A percentile compares a stretch with the other conserved stretches of the same genome.
phyloP scores from a whole-genome alignment of 2,888 invertebrate genomes.

The Tetranychus truncatus region DNA sequence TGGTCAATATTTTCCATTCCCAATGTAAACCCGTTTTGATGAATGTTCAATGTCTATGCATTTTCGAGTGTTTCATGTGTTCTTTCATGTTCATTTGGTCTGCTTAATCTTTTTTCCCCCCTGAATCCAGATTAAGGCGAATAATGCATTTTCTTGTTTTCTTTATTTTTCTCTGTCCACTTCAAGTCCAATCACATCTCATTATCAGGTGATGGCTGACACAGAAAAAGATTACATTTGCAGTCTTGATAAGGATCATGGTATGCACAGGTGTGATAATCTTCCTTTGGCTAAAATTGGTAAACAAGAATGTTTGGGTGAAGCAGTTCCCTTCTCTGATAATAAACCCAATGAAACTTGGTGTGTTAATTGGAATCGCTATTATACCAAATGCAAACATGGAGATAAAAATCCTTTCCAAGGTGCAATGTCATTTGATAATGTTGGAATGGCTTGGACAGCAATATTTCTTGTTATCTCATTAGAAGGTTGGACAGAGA shows the following conservation, averaged over 20 bases:
- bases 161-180: background rate
- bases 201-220: slow-evolving; percentile 41
- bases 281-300: slow-evolving; percentile 49
- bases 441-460: slow-evolving; percentile 98
- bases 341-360: slow-evolving; percentile 39
- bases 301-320: background rate
- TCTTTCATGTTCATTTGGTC: too few species aligned
- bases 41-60: too few species aligned
- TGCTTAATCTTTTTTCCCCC: too few species aligned
- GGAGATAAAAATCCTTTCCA: slow-evolving; percentile 91
- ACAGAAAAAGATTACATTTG: slow-evolving; percentile 81
- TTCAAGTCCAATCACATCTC: slow-evolving; percentile 45
- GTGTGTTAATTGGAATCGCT: slow-evolving; percentile 97
- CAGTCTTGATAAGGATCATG: slow-evolving; percentile 72
- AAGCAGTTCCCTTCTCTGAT: background rate
- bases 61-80: too few species aligned
- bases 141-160: background rate
- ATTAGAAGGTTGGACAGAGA: slow-evolving; percentile 98
- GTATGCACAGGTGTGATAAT: slow-evolving; percentile 74
- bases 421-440: slow-evolving; percentile 97
- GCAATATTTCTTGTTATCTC: slow-evolving; percentile 93
- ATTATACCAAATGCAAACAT: slow-evolving; percentile 83
- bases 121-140: too few species aligned
- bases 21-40: too few species aligned
- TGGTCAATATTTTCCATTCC: too few species aligned